phyloP scores from a whole-genome alignment of 2,113 vertebrate species.

The Rhinoptilus africanus region DNA sequence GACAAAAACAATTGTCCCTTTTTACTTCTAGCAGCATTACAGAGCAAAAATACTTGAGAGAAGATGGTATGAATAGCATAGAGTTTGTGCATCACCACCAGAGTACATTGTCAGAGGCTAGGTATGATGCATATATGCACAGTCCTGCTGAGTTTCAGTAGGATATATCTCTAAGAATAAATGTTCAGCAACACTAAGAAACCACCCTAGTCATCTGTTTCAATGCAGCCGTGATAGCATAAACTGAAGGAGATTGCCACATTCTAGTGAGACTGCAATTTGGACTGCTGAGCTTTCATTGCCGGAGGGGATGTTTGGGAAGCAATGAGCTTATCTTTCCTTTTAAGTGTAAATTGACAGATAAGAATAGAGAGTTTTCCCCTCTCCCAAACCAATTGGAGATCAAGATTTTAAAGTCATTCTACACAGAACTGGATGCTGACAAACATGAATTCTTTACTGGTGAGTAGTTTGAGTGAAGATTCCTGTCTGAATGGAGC shows the following conservation, averaged over 20 bases:
- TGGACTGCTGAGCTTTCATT: conserved; percentile 26
- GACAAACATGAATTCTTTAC: not conserved
- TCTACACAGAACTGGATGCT: not conserved
- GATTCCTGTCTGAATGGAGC: not conserved
- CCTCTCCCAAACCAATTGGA: not conserved
- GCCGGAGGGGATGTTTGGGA: not conserved
- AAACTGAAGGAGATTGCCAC: not conserved
- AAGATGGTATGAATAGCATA: not conserved
- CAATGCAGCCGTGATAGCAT: not conserved
- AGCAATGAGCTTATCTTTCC: not conserved
- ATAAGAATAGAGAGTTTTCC: not conserved
- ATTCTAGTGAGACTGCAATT: conserved; percentile 6
- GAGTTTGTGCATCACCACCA: not conserved
- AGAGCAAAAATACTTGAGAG: not conserved
- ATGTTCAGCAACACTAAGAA: not conserved
- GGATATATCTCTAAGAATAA: not conserved
- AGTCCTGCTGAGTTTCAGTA: not conserved
- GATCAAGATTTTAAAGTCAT: not conserved
- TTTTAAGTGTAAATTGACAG: conserved; percentile 26
- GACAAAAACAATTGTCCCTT: not conserved
- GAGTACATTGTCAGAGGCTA: not conserved
- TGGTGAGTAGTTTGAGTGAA: not conserved
- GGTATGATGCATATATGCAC: not conserved
- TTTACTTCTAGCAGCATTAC: not conserved
- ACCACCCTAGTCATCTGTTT: not conserved